Base-by-base conservation (phyloP, 2,888 invertebrate species). In the Tenodera sinensis region DNA sequence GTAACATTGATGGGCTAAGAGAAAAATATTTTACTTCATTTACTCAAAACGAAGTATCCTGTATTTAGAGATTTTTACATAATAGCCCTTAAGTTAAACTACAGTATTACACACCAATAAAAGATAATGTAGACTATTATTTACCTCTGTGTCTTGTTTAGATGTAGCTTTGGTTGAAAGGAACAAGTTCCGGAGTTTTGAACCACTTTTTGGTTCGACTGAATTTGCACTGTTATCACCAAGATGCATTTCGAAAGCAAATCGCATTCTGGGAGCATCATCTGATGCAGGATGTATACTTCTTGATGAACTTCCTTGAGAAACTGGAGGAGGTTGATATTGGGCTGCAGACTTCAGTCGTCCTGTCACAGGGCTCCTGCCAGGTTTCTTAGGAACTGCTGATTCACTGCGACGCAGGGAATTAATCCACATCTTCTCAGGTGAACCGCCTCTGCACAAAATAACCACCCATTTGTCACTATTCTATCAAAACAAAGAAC, bases 211-310 rank as follows among this genome's bases (percentile, higher is more conserved):
- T 94, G 81, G 93, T 71, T 71, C 54, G 0, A 25, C 25, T 71
- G 54, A 71, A 71, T 71, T 71, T 93, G 90, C 94, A 94, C 88
- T 94, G 88, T 91, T 92, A 89, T 94, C 94, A 91, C 95, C 95
- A 89, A 95, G 92, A 91, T 95, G 94, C 92, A 95, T 93, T 91
- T 95, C 95, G 91, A 95, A 95, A 1, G 95, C 94, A 85, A 95
- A 94, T 91, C 93, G 94, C 91, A 93, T 93, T 20, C 89, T 88
- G n/a, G 90, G 91, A 20, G 90, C 89, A 2, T 91, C 91, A 8
- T 91, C 91, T 12, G 83, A 88, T 89, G 90, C 28, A 71, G 54
- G 54, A 83, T 87, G 83, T 42, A 87, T 42, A 84, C 89, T 28
- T 84, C 89, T 84, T 88, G 90, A 28, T n/a, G 91, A 91, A 3